phyloP scores from a whole-genome alignment of 2,113 vertebrate species.

The Tragelaphus scriptus region DNA sequence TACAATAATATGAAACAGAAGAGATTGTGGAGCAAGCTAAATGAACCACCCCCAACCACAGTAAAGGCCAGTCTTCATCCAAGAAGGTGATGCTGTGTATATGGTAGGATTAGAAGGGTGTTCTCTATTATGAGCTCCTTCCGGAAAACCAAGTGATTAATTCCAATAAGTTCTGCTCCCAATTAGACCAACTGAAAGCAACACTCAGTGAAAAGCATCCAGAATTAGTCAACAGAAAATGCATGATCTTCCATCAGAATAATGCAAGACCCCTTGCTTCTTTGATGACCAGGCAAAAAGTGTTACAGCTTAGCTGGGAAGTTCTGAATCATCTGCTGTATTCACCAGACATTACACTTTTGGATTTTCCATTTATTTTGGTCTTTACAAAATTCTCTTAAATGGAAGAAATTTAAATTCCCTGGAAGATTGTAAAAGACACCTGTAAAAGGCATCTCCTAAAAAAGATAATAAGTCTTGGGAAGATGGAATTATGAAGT shows the following conservation, averaged over 20 bases:
- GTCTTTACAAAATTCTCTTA: not conserved
- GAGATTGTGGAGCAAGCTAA: not conserved
- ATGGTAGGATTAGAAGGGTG: not conserved
- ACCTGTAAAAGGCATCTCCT: not conserved
- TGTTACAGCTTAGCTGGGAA: not conserved
- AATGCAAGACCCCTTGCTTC: not conserved
- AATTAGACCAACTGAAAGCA: not conserved
- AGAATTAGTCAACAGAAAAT: not conserved
- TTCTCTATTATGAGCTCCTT: not conserved
- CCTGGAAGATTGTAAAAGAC: not conserved
- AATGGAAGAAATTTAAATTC: not conserved
- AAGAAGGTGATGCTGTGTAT: not conserved
- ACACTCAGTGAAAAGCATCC: not conserved
- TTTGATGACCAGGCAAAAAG: not conserved
- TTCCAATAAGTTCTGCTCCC: not conserved
- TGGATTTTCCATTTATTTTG: not conserved
- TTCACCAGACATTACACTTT: not conserved
- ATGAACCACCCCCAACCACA: not conserved
- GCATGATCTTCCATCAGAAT: not conserved
- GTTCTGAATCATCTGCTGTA: not conserved
- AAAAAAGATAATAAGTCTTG: not conserved
- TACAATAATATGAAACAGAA: not conserved
- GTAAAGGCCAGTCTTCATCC: not conserved
- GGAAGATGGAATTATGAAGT: not conserved
- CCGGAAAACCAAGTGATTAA: not conserved